These are phyloP conservation scores for Temnothorax curvispinosus DNA, from an alignment of 1,140 invertebrate species.

Conservation along the genomic window DNA sequence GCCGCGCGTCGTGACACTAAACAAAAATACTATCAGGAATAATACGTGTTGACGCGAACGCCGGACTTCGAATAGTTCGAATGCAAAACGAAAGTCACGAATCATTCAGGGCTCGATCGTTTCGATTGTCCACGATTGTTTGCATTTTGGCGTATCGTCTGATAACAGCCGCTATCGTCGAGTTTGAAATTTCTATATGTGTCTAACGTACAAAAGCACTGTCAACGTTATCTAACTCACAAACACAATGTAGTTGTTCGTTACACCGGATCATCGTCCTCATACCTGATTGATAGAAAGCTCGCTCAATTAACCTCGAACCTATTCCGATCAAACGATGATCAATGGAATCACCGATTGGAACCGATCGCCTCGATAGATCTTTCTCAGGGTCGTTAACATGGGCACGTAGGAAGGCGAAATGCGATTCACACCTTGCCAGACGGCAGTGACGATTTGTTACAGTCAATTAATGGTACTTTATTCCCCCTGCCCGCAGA, in stretches of 20 bases:
- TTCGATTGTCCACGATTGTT: neutral
- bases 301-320: constrained; percentile 31
- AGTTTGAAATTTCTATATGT: neutral
- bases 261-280: neutral
- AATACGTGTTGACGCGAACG: neutral
- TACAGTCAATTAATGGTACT: constrained; percentile 74
- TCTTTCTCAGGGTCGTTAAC: constrained; percentile 65
- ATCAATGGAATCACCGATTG: constrained; percentile 58
- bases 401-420: constrained; percentile 57
- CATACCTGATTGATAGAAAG: constrained; percentile 13
- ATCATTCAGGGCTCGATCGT: constrained; percentile 22
- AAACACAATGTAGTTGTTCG: neutral
- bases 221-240: constrained; percentile 8
- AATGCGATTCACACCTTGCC: constrained; percentile 71
- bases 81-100: constrained; percentile 21
- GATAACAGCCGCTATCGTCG: neutral
- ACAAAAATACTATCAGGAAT: constrained; percentile 41
- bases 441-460: constrained; percentile 68
- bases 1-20: constrained; percentile 34
- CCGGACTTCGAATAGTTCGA: no score
- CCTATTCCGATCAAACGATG: constrained; percentile 36
- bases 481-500: constrained; percentile 41
- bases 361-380: constrained; percentile 50
- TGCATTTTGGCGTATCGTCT: neutral
- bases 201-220: neutral